Evolutionary conservation across 2,888 invertebrate genomes (phyloP), one percentile per base, ranked within the genome.

Genomic region (Acleris holmiana): DNA sequence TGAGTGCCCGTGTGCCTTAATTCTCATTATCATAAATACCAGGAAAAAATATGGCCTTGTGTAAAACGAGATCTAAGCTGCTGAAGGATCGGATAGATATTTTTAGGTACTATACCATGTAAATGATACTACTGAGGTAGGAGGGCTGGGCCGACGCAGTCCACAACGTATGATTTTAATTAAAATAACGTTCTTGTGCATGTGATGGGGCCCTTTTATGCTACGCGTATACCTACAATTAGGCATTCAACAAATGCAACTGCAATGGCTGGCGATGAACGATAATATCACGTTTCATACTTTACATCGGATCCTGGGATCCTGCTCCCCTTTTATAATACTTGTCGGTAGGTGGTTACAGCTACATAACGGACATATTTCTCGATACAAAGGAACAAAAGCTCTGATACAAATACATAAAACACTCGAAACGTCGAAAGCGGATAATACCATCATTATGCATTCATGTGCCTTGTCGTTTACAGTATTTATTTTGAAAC

Each of bases 401-500:
- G 85, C 75, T 77, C 73, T 76, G 84, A 83, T 89, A 86, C 84
- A 84, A 85, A 84, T 88, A 92, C 75, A 92, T 91, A 91, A 91
- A 91, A 91, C 91, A 91, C 91, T 92, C 82, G 84, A 91, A 87
- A 88, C 79, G 83, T 86, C 85, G 77, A 85, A 80, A 87, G 82
- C 84, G 88, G 84, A 92, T 91, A 91, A 91, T 88, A 83, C 86
- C 85, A 86, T 92, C 90, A 92, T 92, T 91, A 91, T 89, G 89
- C 81, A 91, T 92, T 92, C 91, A 91, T 91, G 88, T 88, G 88
- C 89, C 85, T 89, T 90, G 89, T 90, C 88, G 83, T 88, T 90
- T 90, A 89, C 88, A 91, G 89, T 91, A 90, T 91, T 92, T 91
- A 91, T 91, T 92, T 91, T 89, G 85, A 87, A 89, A 89, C 80